Evolutionary conservation across 37 sponge, comb jelly and placozoan genomes (phyloP), one percentile per base, ranked within the genome.

Genomic region (Oscarella lobularis): DNA sequence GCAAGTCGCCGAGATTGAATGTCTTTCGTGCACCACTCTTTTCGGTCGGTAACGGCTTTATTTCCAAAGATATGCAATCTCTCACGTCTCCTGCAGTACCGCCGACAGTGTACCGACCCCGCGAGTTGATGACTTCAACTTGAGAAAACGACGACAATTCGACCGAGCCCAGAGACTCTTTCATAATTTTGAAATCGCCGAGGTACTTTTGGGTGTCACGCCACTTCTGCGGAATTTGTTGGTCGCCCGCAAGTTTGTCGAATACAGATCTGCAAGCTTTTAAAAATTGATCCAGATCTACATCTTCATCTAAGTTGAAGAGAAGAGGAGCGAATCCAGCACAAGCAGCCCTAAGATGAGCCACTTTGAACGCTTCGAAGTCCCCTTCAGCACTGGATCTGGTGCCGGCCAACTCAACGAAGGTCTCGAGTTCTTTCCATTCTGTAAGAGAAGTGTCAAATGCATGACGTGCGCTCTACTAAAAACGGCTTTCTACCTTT

Each of bases 161-260:
- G 27, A 82, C 82, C 36, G 82, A 82, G n/a, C 77, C 77, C 37
- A 73, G 82, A 30, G 72, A 77, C 40, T 82, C 67, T 37, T 66
- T 39, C 30, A 80, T 54, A 39, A 31, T 60, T 73, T 77, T 67
- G 35, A 39, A 79, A 67, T 69, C 60, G 30, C 70, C 78, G 1
- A 79, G 37, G 3, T 81, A 20, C 32, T 66, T 35, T 6, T 2
- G 29, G n/a, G 67, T 72, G 30, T 75, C 74, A 38, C 39, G n/a
- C 72, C n/a, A 74, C 31, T 68, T 68, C 31, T 32, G 29, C 5
- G 71, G 71, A 4, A 68, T 32, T 32, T 29, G 71, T 5, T 5
- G 31, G 33, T 68, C 71, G 29, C 29, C 71, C 31, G 6, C 71
- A 4, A 68, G 31, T 5, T 5, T 4, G 29, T 14, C 31, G 71